Evolutionary conservation across 1,140 invertebrate species (phyloP).

Genomic region (Trachymyrmex septentrionalis): DNA sequence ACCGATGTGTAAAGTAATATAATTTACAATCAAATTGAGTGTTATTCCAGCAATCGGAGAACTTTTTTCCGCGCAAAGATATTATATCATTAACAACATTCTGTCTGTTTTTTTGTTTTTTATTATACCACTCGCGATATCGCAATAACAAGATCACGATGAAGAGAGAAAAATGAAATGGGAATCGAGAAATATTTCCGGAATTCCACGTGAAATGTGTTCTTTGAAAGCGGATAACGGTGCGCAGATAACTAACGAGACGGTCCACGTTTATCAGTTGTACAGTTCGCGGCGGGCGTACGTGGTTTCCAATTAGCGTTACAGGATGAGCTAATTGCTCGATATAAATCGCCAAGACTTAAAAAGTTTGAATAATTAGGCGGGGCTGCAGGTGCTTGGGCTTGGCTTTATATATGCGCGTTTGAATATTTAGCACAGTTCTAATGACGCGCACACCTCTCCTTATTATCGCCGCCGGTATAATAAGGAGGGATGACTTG

Average conservation of each 20-base stretch:
- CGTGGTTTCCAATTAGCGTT: slow-evolving; percentile 73
- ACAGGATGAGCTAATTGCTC: slow-evolving; percentile 73
- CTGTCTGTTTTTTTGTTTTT: slow-evolving; percentile 13
- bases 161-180: background rate
- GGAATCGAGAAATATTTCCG: slow-evolving; percentile 3
- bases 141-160: background rate
- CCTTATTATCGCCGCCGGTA: slow-evolving; percentile 7
- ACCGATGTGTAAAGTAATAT: background rate
- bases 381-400: slow-evolving; percentile 45
- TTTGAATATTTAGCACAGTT: slow-evolving; percentile 66
- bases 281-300: slow-evolving; percentile 37
- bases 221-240: slow-evolving; percentile 53
- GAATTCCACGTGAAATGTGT: slow-evolving; percentile 17
- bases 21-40: slow-evolving; percentile 18
- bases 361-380: slow-evolving; percentile 75
- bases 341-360: slow-evolving; percentile 75
- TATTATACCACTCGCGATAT: background rate
- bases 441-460: slow-evolving; percentile 50
- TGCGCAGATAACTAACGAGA: slow-evolving; percentile 71
- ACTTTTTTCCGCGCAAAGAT: slow-evolving; percentile 12
- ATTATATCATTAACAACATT: slow-evolving; percentile 1
- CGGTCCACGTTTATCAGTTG: slow-evolving; percentile 68
- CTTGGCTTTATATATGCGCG: slow-evolving; percentile 67
- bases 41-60: background rate
- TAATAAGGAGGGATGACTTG: slow-evolving; percentile 42